Conservation (phyloP, 2,113 vertebrate species). For the Procavia capensis region DNA sequence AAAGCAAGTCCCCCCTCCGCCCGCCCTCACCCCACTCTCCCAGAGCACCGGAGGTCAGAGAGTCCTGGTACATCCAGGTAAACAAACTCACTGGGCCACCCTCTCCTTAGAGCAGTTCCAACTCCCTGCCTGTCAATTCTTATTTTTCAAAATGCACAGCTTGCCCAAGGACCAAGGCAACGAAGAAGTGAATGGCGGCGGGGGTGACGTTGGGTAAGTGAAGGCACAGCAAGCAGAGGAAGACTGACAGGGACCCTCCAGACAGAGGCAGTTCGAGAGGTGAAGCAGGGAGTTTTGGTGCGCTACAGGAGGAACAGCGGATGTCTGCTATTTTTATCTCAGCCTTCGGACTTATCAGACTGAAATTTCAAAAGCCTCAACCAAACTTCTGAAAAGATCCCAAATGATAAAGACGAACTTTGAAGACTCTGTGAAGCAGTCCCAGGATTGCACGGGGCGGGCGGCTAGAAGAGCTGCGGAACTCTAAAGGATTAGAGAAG, state of each 20-base stretch:
- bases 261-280: background rate
- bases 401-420: background rate
- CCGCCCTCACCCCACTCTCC: background rate
- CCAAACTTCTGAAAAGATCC: slow-evolving; percentile 17
- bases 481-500: background rate
- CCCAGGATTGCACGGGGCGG: background rate
- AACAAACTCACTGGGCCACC: background rate
- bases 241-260: background rate
- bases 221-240: background rate
- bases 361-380: slow-evolving; percentile 28
- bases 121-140: background rate
- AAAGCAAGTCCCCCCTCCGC: background rate
- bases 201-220: too few species aligned
- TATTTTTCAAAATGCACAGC: slow-evolving; percentile 5
- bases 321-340: background rate
- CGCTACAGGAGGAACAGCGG: background rate
- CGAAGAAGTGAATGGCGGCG: background rate
- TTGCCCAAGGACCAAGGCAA: background rate
- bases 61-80: background rate
- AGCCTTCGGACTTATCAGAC: background rate
- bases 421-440: background rate
- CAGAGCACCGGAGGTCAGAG: background rate
- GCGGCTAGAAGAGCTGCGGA: background rate
- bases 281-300: background rate
- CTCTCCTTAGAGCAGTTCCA: background rate